Evolutionary conservation across 2,888 invertebrate species (phyloP).

Genomic region (Harpalus rufipes): DNA sequence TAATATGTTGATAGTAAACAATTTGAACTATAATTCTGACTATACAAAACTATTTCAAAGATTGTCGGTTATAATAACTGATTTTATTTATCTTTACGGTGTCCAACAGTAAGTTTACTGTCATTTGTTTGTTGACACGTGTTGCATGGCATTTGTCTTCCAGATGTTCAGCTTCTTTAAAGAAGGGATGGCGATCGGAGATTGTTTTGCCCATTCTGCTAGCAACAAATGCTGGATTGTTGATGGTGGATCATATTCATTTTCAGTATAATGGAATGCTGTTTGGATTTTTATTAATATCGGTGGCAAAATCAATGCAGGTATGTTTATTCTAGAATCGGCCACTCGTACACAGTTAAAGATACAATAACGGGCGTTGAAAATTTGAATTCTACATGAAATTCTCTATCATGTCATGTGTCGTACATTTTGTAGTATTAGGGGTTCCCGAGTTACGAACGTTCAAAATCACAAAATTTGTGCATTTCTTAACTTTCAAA

Average conservation of each 20-base stretch:
- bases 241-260: constrained; percentile 97
- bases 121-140: constrained; percentile 9
- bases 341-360: too few species aligned
- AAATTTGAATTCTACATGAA: too few species aligned
- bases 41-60: constrained; percentile 93
- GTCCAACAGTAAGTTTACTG: constrained; percentile 83
- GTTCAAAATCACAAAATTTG: too few species aligned
- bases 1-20: constrained; percentile 89
- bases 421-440: too few species aligned
- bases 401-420: too few species aligned
- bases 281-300: constrained; percentile 90
- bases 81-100: constrained; percentile 89
- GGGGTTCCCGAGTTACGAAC: too few species aligned
- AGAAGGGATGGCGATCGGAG: constrained; percentile 79
- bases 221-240: constrained; percentile 90
- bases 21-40: constrained; percentile 89
- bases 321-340: constrained; percentile 76
- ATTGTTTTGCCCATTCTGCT: constrained; percentile 83
- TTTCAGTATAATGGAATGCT: constrained; percentile 99
- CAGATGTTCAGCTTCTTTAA: constrained; percentile 80
- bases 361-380: too few species aligned
- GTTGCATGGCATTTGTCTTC: background rate
- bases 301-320: constrained; percentile 86
- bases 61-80: constrained; percentile 91
- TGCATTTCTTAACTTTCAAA: too few species aligned